phyloP scores from a whole-genome alignment of 2,797 vertebrate species.

The Lophotriccus pileatus region DNA sequence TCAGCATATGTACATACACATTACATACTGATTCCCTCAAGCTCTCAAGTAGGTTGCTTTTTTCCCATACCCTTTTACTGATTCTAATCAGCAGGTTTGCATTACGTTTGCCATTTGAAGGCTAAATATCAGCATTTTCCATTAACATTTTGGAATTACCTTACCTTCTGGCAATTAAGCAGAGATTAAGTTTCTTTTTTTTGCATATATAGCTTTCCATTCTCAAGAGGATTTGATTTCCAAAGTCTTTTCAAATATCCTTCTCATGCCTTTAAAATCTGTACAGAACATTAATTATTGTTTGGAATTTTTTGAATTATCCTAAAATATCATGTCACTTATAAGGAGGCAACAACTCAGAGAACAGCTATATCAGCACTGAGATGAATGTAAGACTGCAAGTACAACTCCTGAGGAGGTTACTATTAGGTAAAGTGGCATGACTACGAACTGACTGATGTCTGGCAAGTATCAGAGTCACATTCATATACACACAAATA shows the following conservation, averaged over 20 bases:
- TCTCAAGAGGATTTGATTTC: background rate
- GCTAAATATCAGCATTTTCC: background rate
- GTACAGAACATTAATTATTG: background rate
- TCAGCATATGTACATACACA: background rate
- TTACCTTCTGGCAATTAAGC: background rate
- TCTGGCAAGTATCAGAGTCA: background rate
- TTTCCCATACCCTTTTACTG: background rate
- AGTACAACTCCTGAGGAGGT: background rate
- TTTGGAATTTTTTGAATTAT: background rate
- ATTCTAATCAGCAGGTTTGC: background rate
- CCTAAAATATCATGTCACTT: background rate
- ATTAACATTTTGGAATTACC: slow-evolving; percentile 6
- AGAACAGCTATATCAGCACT: background rate
- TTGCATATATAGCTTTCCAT: background rate
- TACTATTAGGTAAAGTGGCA: background rate
- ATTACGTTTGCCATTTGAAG: background rate
- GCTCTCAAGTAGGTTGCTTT: background rate
- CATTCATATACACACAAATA: background rate
- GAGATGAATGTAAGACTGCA: background rate
- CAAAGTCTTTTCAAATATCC: background rate
- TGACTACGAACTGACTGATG: background rate
- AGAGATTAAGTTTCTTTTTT: background rate
- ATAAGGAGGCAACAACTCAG: background rate
- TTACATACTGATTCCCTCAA: background rate
- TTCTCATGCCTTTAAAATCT: background rate